Evolutionary conservation across 2,888 invertebrate species (phyloP).

Genomic region (Eudasyphora cyanicolor): DNA sequence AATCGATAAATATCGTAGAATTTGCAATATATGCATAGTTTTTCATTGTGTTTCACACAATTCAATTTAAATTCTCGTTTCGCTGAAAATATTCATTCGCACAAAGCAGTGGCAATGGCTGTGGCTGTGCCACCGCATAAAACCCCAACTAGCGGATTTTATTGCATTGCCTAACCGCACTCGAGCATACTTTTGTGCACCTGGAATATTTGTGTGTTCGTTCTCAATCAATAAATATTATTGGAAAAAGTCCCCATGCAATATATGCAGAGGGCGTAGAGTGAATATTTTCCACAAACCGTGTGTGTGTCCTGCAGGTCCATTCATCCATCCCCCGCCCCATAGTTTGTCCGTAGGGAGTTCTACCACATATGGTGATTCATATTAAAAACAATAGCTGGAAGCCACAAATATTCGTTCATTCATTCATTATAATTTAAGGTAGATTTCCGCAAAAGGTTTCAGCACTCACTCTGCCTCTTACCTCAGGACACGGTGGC

Average conservation of each 20-base stretch:
- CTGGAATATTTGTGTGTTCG: constrained; percentile 56
- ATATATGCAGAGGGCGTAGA: too few species aligned
- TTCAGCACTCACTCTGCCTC: not conserved
- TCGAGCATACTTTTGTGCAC: constrained; percentile 58
- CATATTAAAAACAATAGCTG: constrained; percentile 24
- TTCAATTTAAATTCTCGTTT: constrained; percentile 57
- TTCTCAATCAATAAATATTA: constrained; percentile 62
- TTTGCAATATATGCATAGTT: not conserved
- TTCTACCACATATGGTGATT: constrained; percentile 22
- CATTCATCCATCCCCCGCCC: not conserved
- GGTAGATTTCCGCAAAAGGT: not conserved
- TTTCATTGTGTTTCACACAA: constrained; percentile 21
- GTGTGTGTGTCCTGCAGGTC: not conserved
- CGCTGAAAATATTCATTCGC: not conserved
- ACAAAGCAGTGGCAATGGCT: not conserved
- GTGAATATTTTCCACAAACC: not conserved
- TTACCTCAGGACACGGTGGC: too few species aligned
- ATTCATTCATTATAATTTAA: constrained; percentile 50
- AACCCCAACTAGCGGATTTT: constrained; percentile 15
- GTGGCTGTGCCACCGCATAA: not conserved
- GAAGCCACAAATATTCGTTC: constrained; percentile 56
- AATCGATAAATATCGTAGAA: constrained; percentile 11
- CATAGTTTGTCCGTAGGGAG: not conserved
- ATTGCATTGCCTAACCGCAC: constrained; percentile 49
- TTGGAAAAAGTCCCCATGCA: constrained; percentile 50